Conservation (phyloP, 2,113 vertebrate species). For the Hypocryptadius cinnamomeus region DNA sequence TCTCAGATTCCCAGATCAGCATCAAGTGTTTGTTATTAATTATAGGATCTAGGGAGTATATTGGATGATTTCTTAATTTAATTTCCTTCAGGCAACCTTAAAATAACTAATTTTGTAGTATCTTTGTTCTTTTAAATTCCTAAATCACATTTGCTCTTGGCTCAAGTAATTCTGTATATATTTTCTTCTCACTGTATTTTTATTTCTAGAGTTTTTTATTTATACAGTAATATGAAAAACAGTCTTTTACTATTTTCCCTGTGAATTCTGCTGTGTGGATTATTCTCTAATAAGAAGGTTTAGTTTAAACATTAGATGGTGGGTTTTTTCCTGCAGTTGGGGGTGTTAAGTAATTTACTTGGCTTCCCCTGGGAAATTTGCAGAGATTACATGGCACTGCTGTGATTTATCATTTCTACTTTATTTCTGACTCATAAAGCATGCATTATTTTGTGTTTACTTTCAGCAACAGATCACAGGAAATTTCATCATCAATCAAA, state of each 20-base stretch:
- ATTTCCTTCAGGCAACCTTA: constrained; percentile 7
- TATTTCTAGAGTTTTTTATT: neutral
- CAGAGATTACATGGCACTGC: constrained; percentile 52
- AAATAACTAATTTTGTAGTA: neutral
- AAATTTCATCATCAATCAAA: constrained; percentile 64
- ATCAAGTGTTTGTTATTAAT: constrained; percentile 59
- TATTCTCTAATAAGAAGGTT: constrained; percentile 34
- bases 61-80: constrained; percentile 24
- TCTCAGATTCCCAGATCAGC: constrained; percentile 31
- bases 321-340: neutral
- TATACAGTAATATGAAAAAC: neutral
- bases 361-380: constrained; percentile 63
- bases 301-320: constrained; percentile 23
- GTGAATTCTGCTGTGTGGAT: neutral
- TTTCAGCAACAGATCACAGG: constrained; percentile 58
- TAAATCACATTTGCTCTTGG: neutral
- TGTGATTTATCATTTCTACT: constrained; percentile 65
- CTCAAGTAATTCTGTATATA: neutral
- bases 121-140: constrained; percentile 14
- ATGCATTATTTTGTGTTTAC: constrained; percentile 63
- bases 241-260: neutral
- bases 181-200: neutral
- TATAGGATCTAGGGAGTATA: constrained; percentile 13
- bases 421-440: constrained; percentile 61
- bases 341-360: constrained; percentile 44